Conservation (phyloP, 2,888 invertebrate genomes). For the Coremacera marginata region DNA sequence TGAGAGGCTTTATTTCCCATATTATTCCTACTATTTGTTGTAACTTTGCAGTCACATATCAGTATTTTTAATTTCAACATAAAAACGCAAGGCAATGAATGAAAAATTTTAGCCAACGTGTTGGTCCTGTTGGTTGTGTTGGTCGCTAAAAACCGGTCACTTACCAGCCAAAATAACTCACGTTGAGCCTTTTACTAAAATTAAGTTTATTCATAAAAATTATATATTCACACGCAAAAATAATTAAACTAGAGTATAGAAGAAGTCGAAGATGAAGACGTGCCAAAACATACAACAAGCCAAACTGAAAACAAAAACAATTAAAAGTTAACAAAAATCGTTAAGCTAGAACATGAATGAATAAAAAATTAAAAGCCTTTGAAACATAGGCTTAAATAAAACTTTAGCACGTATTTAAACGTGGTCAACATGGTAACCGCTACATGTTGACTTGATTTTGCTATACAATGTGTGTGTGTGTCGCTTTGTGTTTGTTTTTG, state of each 20-base stretch:
- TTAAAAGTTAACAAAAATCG: constrained; percentile 1
- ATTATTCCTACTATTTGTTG: too few species aligned
- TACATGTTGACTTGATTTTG: not conserved
- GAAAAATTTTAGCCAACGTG: not conserved
- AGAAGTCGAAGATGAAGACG: not conserved
- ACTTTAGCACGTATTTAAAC: not conserved
- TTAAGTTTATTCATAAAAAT: constrained; percentile 44
- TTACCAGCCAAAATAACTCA: not conserved
- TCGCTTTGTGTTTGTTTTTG: not conserved
- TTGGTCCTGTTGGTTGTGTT: not conserved
- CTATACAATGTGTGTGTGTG: not conserved
- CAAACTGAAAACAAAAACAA: not conserved
- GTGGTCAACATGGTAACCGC: not conserved
- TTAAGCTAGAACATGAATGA: not conserved
- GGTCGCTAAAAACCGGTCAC: not conserved
- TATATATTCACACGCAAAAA: constrained; percentile 60
- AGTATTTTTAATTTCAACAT: too few species aligned
- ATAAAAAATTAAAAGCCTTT: constrained; percentile 28
- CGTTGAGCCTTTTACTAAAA: not conserved
- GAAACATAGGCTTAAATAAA: constrained; percentile 46
- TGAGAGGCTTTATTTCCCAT: too few species aligned
- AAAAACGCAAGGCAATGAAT: too few species aligned
- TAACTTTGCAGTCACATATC: too few species aligned
- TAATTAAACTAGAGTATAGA: constrained; percentile 57
- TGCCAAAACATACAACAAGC: not conserved